These are phyloP conservation scores for Dreissena polymorpha DNA, from an alignment of 1,140 invertebrate species.

Conservation along the genomic window DNA sequence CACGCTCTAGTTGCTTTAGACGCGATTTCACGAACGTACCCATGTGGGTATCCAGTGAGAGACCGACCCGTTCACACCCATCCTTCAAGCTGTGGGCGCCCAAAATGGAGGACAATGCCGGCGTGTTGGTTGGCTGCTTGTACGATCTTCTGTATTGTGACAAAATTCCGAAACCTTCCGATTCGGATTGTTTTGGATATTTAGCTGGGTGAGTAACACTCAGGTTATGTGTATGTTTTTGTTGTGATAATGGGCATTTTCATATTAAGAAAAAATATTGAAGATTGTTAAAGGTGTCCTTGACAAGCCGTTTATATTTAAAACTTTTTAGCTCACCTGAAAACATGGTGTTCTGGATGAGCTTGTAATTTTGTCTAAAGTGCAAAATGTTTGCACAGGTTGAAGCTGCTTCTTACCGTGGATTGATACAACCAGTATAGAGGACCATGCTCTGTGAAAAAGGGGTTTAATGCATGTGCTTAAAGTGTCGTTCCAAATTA, in stretches of 20 bases:
- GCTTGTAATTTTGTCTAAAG: too few relatives aligned
- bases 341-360: too few relatives aligned
- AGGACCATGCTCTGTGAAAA: too few relatives aligned
- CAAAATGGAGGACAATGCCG: conserved; percentile 29
- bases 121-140: conserved; percentile 60
- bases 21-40: neutral
- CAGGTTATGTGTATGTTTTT: neutral
- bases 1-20: too few relatives aligned
- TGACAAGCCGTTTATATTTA: too few relatives aligned
- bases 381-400: too few relatives aligned
- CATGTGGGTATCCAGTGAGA: conserved; percentile 1
- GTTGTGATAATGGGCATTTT: neutral
- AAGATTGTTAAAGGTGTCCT: too few relatives aligned
- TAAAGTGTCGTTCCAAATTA: too few relatives aligned
- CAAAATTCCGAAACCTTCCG: conserved; percentile 60
- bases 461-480: too few relatives aligned
- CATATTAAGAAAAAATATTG: neutral
- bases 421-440: too few relatives aligned
- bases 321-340: too few relatives aligned
- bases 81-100: conserved; percentile 55
- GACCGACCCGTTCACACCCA: conserved; percentile 60
- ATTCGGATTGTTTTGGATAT: conserved; percentile 61
- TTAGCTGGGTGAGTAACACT: conserved; percentile 58
- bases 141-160: conserved; percentile 57
- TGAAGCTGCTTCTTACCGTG: too few relatives aligned